These are phyloP conservation scores for Halictus quadricinctus DNA, from an alignment of 2,888 invertebrate species.

Conservation along the genomic window DNA sequence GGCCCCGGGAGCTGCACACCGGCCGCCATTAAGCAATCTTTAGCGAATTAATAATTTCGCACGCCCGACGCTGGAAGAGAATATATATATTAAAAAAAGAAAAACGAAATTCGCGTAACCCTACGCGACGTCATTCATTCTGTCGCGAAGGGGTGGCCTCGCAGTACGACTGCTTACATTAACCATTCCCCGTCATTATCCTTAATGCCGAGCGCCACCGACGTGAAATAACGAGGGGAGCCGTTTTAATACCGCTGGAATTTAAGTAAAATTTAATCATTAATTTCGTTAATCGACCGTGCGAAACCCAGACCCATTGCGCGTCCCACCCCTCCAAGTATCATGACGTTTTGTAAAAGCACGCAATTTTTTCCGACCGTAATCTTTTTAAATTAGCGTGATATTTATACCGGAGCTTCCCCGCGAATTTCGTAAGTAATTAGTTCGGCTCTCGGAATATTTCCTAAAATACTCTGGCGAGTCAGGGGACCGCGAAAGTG, in stretches of 20 bases:
- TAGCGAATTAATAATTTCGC: constrained; percentile 56
- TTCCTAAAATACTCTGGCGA: not conserved
- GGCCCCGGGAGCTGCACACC: not conserved
- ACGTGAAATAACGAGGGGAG: constrained; percentile 17
- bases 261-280: constrained; percentile 31
- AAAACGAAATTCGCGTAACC: constrained; percentile 20
- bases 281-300: constrained; percentile 18
- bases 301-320: not conserved
- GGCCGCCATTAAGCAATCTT: constrained; percentile 52
- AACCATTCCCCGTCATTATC: constrained; percentile 33
- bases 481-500: not conserved
- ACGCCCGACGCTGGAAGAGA: not conserved
- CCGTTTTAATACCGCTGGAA: constrained; percentile 10
- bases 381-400: constrained; percentile 6
- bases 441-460: not conserved
- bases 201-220: constrained; percentile 17
- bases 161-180: constrained; percentile 23
- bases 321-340: not conserved
- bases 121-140: constrained; percentile 23
- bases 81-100: not conserved
- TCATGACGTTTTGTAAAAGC: not conserved
- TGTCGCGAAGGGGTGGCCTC: not conserved
- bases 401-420: not conserved
- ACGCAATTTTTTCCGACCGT: not conserved
- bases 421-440: not conserved